These are phyloP conservation scores for Athalia cordata DNA, from an alignment of 2,888 invertebrate genomes.

Conservation along the genomic window DNA sequence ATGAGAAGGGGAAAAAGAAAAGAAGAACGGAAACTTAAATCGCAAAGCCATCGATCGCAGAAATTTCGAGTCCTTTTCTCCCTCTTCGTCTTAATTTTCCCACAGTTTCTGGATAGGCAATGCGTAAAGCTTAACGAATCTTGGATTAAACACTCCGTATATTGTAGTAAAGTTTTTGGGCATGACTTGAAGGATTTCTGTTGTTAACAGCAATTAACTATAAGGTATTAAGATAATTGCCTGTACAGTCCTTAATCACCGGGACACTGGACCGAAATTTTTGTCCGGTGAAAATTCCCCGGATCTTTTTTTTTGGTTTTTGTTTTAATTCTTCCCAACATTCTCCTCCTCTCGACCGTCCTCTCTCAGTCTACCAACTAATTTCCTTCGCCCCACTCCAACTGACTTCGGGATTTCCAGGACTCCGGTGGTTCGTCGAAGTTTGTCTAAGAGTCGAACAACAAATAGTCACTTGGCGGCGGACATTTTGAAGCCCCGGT, in stretches of 20 bases:
- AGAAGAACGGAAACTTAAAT: too few species aligned
- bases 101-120: neutral
- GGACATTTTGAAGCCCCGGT: neutral
- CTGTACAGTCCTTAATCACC: neutral
- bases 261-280: neutral
- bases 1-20: too few species aligned
- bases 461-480: neutral
- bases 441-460: too few species aligned
- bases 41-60: too few species aligned
- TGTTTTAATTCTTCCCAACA: neutral
- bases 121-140: slow-evolving; percentile 33
- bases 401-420: neutral
- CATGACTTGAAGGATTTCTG: slow-evolving; percentile 16
- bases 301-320: neutral
- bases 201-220: slow-evolving; percentile 39
- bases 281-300: neutral
- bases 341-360: neutral
- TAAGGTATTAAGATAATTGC: slow-evolving; percentile 22
- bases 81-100: too few species aligned
- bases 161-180: neutral
- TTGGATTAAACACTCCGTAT: slow-evolving; percentile 10
- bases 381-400: neutral
- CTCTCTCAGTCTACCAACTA: neutral
- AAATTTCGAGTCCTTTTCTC: too few species aligned
- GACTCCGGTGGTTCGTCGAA: neutral